Base-by-base conservation (phyloP, 2,888 invertebrate species). In the Xanthorhoe designata region DNA sequence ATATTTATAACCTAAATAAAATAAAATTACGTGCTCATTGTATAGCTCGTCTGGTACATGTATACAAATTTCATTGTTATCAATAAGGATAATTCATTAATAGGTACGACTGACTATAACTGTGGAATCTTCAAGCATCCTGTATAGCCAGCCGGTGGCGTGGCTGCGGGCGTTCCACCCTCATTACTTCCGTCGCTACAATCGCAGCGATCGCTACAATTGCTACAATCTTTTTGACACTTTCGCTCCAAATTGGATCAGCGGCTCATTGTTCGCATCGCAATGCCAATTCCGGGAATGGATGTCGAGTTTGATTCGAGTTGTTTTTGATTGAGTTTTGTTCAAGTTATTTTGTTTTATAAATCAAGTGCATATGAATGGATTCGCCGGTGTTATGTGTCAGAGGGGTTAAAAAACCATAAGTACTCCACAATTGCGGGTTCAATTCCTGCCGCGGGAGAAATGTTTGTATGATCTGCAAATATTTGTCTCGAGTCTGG, bases 181-280 rank as follows among this genome's bases (percentile, higher is more conserved):
- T 88, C 88, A 86, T 85, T 85, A 83, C 85, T 88, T 86, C 86
- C 83, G 84, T 79, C 62, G 72, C 69, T 70, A 32, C 32, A 32
- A 32, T 32, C n/a, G n/a, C n/a, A n/a, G n/a, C n/a, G n/a, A 24
- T 24, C 24, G 24, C 32, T 32, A 72, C 80, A 80, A 80, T 88
- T 64, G 72, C 69, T 70, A 72, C 80, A 80, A 80, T 88, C 87
- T 88, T 88, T 88, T 87, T 88, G 89, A 87, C 86, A 86, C 83
- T 86, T 88, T 88, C 88, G 85, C 85, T 85, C 81, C 77, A 86
- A 90, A 90, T 90, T 89, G 88, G 85, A 90, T 90, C 89, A 89
- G 85, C 84, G 82, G 81, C 83, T 83, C 85, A 87, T 74, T 74
- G 74, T 88, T 85, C 80, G 80, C 69, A 67, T 76, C 80, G 82